Evolutionary conservation across 92 coral and sea anemone genomes (phyloP), one percentile per base, ranked within the genome.

Genomic region (Micromussa lordhowensis): DNA sequence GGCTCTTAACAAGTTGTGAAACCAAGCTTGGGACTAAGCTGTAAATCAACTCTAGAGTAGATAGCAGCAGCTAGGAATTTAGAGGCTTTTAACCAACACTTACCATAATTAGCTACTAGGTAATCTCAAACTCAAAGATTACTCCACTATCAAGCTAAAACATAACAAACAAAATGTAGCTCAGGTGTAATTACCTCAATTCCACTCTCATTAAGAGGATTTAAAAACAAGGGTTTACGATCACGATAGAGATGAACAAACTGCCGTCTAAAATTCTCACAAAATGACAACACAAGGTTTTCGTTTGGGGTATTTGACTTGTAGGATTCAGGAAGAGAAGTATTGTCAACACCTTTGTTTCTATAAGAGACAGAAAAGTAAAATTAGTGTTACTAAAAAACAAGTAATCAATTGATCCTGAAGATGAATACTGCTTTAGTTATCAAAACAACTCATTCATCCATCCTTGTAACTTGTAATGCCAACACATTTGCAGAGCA

Each of bases 161-260:
- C 12, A 9, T 66, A 11, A 66, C 3, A 66, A 63, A 63, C 8
- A 24, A 2, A n/a, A 63, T 24, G 9, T 63, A 63, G 71, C 53
- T 22, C 53, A 35, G 44, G 36, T 72, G 51, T 19, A 59, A 73
- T 59, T 89, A 97, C 99, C 98, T 98, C 99, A 31, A 92, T 82
- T 54, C 93, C 95, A 92, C 94, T 90, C 66, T 98, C 99, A 83
- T 98, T 98, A 2, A 81, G 69, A 48, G 99, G 99, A 51, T 94
- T 94, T 14, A 98, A 89, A 28, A 98, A 85, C 58, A 98, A 88
- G 22, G 99, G 99, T 76, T 92, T 98, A 55, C 98, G 92, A 76
- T 98, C 99, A 63, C 99, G 95, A 89, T 94, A 98, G 26, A 98
- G 88, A 87, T 98, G 98, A n/a, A 98, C 99, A 91, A 98, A 98